Percentiles rank a stretch among this genome's conserved stretches.
Evolutionary conservation across 1,140 invertebrate species (phyloP).

Genomic region (Brachystomella parvula): DNA sequence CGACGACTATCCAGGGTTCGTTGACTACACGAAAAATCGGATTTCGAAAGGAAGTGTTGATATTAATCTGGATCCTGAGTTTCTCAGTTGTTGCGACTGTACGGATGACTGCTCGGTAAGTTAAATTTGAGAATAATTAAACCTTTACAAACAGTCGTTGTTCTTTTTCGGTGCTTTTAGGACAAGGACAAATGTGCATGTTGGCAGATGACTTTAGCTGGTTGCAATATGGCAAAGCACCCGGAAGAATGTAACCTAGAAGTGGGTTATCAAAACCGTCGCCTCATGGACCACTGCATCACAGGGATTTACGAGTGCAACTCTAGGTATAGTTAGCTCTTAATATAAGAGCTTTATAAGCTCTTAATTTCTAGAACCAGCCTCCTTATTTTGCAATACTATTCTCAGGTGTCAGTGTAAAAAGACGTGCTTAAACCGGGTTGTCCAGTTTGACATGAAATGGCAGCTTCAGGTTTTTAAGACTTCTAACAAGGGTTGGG

Average conservation of each 20-base stretch:
- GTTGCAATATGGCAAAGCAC: conserved; percentile 44
- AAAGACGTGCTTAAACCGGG: conserved; percentile 71
- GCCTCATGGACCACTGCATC: conserved; percentile 70
- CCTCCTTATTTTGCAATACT: conserved; percentile 6
- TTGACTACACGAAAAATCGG: conserved; percentile 75
- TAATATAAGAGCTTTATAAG: too few species aligned
- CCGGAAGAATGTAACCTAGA: conserved; percentile 40
- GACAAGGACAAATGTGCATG: conserved; percentile 82
- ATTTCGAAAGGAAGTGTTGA: conserved; percentile 75
- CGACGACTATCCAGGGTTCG: conserved; percentile 66
- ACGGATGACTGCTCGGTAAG: conserved; percentile 77
- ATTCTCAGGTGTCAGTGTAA: conserved; percentile 62
- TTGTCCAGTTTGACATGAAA: conserved; percentile 75
- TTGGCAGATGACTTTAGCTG: conserved; percentile 79
- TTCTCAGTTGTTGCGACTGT: conserved; percentile 83
- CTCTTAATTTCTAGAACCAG: too few species aligned
- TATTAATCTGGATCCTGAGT: conserved; percentile 74
- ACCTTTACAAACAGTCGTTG: too few species aligned
- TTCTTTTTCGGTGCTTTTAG: too few species aligned
- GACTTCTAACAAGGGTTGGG: conserved; percentile 74
- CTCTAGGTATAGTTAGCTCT: conserved; percentile 56
- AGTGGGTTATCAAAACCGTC: conserved; percentile 73
- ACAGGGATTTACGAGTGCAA: conserved; percentile 97
- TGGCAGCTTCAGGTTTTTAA: conserved; percentile 66
- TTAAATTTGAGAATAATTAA: too few species aligned